phyloP scores from a whole-genome alignment of 2,888 invertebrate genomes.

The Melangyna quadrimaculata region DNA sequence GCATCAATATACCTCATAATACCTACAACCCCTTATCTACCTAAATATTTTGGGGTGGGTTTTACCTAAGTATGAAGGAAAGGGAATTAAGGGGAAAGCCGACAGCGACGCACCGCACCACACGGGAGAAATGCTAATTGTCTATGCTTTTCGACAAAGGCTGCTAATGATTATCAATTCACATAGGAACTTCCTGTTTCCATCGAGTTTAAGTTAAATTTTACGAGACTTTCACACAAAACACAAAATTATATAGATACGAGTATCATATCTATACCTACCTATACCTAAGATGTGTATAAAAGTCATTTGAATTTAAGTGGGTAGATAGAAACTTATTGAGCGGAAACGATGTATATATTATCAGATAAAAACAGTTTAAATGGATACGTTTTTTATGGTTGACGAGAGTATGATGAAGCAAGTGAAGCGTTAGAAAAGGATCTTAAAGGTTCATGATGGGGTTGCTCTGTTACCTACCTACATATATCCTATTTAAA shows the following conservation, averaged over 20 bases:
- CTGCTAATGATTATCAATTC: slow-evolving; percentile 26
- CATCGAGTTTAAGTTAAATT: slow-evolving; percentile 29
- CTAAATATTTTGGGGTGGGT: not conserved
- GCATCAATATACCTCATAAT: not conserved
- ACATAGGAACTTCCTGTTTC: slow-evolving; percentile 18
- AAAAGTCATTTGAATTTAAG: not conserved
- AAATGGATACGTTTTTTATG: not conserved
- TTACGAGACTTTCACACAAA: not conserved
- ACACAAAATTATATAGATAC: not conserved
- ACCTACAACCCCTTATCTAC: too few relatives aligned
- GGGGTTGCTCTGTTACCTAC: not conserved
- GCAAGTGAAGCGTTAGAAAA: not conserved
- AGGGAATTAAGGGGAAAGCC: not conserved
- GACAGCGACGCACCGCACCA: too few relatives aligned
- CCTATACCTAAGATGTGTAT: not conserved
- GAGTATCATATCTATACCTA: not conserved
- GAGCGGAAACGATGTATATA: slow-evolving; percentile 2
- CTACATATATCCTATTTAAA: too few relatives aligned
- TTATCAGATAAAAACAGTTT: not conserved
- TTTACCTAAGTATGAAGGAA: not conserved
- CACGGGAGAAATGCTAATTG: slow-evolving; percentile 43
- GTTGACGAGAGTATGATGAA: not conserved
- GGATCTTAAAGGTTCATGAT: not conserved
- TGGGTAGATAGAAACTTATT: not conserved
- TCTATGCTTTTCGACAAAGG: slow-evolving; percentile 10